These are phyloP conservation scores for Sebastes schlegelii DNA, from an alignment of 2,113 vertebrate species.

Conservation along the genomic window DNA sequence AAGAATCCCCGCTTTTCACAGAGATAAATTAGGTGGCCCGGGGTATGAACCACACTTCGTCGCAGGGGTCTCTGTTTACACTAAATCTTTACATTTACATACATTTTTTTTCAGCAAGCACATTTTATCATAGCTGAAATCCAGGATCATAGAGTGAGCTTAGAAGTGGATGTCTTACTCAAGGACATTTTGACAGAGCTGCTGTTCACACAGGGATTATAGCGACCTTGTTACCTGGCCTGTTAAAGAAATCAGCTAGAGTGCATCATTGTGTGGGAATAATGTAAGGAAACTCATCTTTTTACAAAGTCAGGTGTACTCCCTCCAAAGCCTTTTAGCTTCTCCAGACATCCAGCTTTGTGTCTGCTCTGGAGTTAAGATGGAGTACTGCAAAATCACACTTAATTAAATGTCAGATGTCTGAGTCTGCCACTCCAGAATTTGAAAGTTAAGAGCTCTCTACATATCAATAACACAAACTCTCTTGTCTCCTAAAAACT, in stretches of 20 bases:
- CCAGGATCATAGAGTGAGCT: not conserved
- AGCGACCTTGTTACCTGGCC: not conserved
- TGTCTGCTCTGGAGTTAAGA: constrained; percentile 29
- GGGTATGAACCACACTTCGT: not conserved
- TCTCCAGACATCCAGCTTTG: not conserved
- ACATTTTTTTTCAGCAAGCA: not conserved
- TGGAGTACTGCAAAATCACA: not conserved
- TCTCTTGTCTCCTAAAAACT: not conserved
- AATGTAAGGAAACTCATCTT: not conserved
- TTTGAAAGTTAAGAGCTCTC: constrained; percentile 10
- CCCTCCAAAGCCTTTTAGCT: constrained; percentile 8
- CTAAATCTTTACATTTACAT: constrained; percentile 30
- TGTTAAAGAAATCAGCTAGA: not conserved
- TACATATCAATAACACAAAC: constrained; percentile 17
- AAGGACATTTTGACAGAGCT: constrained; percentile 13
- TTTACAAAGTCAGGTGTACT: constrained; percentile 10
- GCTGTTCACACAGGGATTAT: not conserved
- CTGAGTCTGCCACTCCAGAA: constrained; percentile 15
- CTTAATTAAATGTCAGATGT: constrained; percentile 44
- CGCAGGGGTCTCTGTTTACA: constrained; percentile 31
- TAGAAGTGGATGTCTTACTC: not conserved
- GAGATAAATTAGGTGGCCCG: constrained; percentile 28
- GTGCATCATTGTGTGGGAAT: not conserved
- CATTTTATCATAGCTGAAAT: constrained; percentile 7
- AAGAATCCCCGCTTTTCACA: constrained; percentile 13